A percentile compares a stretch with the other conserved stretches of the same genome.
These are phyloP conservation scores for Grantiella picta DNA, from an alignment of 2,113 vertebrate genomes.

Conservation along the genomic window DNA sequence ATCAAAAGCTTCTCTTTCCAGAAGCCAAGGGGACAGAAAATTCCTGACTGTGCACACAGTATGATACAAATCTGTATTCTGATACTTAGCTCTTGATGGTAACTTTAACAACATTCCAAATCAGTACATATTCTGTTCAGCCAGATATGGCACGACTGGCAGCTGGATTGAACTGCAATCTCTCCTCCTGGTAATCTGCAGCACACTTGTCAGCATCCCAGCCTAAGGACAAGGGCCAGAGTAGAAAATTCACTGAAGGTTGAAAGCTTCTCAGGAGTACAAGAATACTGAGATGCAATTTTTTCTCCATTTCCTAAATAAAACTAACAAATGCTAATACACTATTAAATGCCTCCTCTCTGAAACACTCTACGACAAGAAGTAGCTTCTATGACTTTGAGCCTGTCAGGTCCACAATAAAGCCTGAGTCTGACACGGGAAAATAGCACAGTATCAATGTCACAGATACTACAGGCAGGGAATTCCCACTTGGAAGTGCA, in stretches of 20 bases:
- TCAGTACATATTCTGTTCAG: background rate
- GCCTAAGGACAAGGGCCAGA: background rate
- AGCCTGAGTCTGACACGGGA: slow-evolving; percentile 16
- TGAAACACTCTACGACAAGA: background rate
- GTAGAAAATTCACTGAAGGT: background rate
- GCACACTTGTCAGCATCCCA: background rate
- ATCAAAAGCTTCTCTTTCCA: background rate
- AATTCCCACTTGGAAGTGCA: slow-evolving; percentile 59
- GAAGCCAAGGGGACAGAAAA: background rate
- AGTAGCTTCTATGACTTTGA: slow-evolving; percentile 16
- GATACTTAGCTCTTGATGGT: background rate
- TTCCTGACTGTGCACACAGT: background rate
- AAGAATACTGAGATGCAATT: background rate
- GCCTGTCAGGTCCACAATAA: slow-evolving; percentile 55
- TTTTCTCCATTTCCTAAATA: slow-evolving; percentile 14
- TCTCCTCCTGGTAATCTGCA: background rate
- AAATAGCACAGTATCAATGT: slow-evolving; percentile 43
- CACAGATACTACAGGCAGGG: slow-evolving; percentile 43
- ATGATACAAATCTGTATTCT: background rate
- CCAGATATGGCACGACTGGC: background rate
- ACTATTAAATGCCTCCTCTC: background rate
- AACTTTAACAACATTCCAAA: background rate
- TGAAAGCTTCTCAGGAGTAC: background rate
- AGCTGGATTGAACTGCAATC: background rate
- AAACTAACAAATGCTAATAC: slow-evolving; percentile 9